phyloP scores from a whole-genome alignment of 2,888 invertebrate species.

The Cryptocephalus moraei region DNA sequence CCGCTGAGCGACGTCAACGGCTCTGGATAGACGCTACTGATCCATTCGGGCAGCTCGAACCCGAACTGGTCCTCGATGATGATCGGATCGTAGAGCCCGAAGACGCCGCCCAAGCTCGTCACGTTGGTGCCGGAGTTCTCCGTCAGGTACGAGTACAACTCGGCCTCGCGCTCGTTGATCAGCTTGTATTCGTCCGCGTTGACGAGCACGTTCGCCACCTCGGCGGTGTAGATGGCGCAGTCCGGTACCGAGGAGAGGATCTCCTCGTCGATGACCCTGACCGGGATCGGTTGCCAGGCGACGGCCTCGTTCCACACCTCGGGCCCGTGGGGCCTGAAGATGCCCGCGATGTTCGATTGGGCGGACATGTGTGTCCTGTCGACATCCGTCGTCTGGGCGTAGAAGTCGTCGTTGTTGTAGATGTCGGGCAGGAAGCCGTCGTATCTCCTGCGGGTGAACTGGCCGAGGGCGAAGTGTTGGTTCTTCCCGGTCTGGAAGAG shows the following conservation, averaged over 20 bases:
- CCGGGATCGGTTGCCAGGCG: constrained; percentile 63
- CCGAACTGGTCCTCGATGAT: constrained; percentile 55
- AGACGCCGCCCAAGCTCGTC: constrained; percentile 39
- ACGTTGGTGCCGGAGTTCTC: constrained; percentile 47
- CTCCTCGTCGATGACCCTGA: constrained; percentile 50
- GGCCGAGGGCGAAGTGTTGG: constrained; percentile 61
- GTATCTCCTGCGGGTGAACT: constrained; percentile 61
- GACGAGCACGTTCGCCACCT: neutral
- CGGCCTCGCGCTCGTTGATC: constrained; percentile 41
- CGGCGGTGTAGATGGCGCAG: constrained; percentile 3
- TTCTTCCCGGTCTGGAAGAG: constrained; percentile 44
- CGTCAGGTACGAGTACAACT: constrained; percentile 52
- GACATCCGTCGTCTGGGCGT: constrained; percentile 61
- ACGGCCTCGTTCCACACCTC: constrained; percentile 48
- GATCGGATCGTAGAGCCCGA: constrained; percentile 47
- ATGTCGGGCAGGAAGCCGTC: constrained; percentile 40
- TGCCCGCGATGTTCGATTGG: constrained; percentile 60
- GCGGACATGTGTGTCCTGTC: constrained; percentile 83
- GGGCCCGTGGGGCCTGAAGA: constrained; percentile 49
- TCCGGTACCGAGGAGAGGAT: neutral
- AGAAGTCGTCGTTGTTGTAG: constrained; percentile 44
- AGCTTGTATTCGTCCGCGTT: constrained; percentile 26
- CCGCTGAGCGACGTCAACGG: constrained; percentile 3
- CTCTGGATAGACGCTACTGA: constrained; percentile 7
- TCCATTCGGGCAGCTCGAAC: constrained; percentile 11